Percentiles rank a stretch among this genome's conserved stretches.
Conservation (phyloP, 2,888 invertebrate genomes). For the Hartigia nigra region DNA sequence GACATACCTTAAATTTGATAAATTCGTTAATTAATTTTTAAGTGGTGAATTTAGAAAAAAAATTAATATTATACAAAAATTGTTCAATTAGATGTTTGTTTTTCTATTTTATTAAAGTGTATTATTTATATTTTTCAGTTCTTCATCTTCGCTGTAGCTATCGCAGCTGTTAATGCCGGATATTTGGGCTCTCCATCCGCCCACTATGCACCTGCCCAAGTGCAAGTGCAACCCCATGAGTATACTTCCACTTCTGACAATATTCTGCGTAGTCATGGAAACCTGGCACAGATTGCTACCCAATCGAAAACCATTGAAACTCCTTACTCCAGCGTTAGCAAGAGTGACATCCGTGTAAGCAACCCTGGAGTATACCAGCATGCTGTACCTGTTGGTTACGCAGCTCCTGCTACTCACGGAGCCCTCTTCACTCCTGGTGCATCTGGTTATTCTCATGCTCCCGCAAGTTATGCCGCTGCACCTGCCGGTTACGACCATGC, state of each 20-base stretch:
- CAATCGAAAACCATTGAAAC: neutral
- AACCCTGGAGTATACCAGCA: constrained; percentile 19
- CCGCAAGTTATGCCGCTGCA: constrained; percentile 19
- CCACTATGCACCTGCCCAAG: neutral
- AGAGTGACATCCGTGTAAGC: constrained; percentile 8
- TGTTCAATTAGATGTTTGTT: neutral
- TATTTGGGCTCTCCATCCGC: neutral
- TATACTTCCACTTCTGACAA: neutral
- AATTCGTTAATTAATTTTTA: neutral
- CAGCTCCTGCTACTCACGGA: constrained; percentile 5
- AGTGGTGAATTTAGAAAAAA: neutral
- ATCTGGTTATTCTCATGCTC: neutral
- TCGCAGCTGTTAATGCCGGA: neutral
- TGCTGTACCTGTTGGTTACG: constrained; percentile 27
- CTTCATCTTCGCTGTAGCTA: neutral
- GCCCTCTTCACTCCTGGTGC: neutral
- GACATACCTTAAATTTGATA: neutral
- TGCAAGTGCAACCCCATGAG: neutral
- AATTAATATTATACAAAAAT: neutral
- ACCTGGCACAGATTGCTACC: constrained; percentile 1
- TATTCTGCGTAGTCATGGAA: constrained; percentile 1
- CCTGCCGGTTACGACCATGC: constrained; percentile 8
- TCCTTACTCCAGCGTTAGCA: neutral
- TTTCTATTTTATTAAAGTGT: neutral
- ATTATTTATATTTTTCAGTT: neutral